Evolutionary conservation across 1,140 invertebrate species (phyloP).

Genomic region (Trachelipus rathkii): DNA sequence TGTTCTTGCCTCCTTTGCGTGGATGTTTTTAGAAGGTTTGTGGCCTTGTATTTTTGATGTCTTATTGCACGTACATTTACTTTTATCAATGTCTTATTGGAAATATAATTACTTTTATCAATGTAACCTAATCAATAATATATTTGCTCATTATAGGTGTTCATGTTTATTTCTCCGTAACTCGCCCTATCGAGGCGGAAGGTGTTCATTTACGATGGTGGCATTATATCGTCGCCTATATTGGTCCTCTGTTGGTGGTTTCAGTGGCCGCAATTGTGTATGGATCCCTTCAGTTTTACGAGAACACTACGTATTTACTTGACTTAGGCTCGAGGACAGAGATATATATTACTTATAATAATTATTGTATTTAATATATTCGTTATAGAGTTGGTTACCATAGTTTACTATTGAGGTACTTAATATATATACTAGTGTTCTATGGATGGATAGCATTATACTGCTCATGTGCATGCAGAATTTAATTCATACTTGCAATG

Average conservation of each 20-base stretch:
- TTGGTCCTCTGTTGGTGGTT: slow-evolving; percentile 69
- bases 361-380: slow-evolving; percentile 89
- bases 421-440: slow-evolving; percentile 72
- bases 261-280: slow-evolving; percentile 71
- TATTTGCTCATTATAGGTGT: slow-evolving; percentile 62
- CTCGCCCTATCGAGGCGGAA: slow-evolving; percentile 88
- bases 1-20: slow-evolving; percentile 89
- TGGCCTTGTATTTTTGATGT: too few relatives aligned
- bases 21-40: slow-evolving; percentile 93
- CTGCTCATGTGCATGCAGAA: too few relatives aligned
- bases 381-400: slow-evolving; percentile 77
- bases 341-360: too few relatives aligned
- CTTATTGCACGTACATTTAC: too few relatives aligned
- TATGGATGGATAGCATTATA: slow-evolving; percentile 54
- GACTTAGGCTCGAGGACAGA: slow-evolving; percentile 84
- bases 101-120: too few relatives aligned
- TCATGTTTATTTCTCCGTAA: slow-evolving; percentile 89
- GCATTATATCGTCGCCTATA: slow-evolving; percentile 77
- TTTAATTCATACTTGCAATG: slow-evolving; percentile 59
- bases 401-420: too few relatives aligned
- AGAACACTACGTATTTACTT: slow-evolving; percentile 70
- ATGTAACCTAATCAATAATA: too few relatives aligned
- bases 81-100: too few relatives aligned
- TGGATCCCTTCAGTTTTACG: slow-evolving; percentile 78
- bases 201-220: slow-evolving; percentile 73